Percentiles rank a stretch among this genome's conserved stretches.
Evolutionary conservation across 1,140 invertebrate species (phyloP).

Genomic region (Oryctes rhinoceros): DNA sequence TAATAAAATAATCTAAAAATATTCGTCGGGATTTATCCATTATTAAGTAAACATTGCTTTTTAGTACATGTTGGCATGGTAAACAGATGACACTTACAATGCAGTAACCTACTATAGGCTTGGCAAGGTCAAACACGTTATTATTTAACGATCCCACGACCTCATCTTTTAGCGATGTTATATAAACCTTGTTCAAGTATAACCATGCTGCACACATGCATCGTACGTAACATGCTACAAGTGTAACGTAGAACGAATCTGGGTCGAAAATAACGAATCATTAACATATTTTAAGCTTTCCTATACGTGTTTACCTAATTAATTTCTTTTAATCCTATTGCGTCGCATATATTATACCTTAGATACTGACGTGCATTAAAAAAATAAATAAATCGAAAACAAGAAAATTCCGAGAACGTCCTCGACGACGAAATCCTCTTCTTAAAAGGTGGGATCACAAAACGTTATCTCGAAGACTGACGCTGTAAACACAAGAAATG

Average conservation of each 20-base stretch:
- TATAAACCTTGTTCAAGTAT: background rate
- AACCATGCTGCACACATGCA: background rate
- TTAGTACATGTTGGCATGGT: background rate
- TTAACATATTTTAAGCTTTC: background rate
- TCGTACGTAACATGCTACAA: background rate
- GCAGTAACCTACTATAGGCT: slow-evolving; percentile 14
- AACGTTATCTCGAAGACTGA: slow-evolving; percentile 12
- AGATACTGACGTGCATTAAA: background rate
- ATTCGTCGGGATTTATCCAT: too few species aligned
- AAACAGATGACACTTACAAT: background rate
- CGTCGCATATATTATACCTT: background rate
- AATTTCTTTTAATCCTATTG: too few species aligned
- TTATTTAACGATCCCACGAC: slow-evolving; percentile 34
- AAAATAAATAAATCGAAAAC: background rate
- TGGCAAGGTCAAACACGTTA: slow-evolving; percentile 18
- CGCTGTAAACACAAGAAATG: slow-evolving; percentile 13
- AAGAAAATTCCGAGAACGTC: background rate
- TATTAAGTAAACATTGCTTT: background rate
- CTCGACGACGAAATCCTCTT: background rate
- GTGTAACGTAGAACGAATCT: background rate
- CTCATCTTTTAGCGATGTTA: slow-evolving; percentile 13
- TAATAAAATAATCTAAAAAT: too few species aligned
- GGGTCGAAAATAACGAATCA: background rate
- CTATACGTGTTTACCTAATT: background rate
- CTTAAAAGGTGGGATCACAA: background rate